These are phyloP conservation scores for Diadema setosum DNA, from an alignment of 35 echinoderm and acorn worm species.

Conservation along the genomic window DNA sequence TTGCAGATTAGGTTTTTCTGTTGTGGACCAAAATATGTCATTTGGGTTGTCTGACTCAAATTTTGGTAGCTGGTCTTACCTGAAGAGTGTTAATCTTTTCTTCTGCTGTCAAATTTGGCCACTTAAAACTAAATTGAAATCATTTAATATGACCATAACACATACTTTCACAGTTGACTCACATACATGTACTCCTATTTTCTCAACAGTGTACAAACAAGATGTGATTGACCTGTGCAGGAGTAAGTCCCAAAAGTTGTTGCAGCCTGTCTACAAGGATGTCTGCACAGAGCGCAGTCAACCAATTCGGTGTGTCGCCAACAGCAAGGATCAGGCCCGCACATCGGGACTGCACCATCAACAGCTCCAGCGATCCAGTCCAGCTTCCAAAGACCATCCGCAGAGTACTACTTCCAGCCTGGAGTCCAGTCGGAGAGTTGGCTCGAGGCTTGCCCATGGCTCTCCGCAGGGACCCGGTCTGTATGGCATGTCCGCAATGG, in stretches of 20 bases:
- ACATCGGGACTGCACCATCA: background rate
- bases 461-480: background rate
- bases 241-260: slow-evolving; percentile 24
- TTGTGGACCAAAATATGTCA: no score
- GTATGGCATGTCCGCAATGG: background rate
- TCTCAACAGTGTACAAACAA: slow-evolving; percentile 87
- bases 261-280: slow-evolving; percentile 69
- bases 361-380: background rate
- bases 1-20: no score
- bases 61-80: no score
- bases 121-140: no score
- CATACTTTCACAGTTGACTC: no score
- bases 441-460: background rate
- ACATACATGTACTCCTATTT: no score
- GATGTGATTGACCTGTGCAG: slow-evolving; percentile 91
- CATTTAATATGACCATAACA: no score
- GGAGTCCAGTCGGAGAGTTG: background rate
- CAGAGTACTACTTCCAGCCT: background rate
- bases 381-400: background rate
- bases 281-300: background rate
- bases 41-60: no score
- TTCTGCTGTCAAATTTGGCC: no score
- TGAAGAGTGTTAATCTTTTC: no score
- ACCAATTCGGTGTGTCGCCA: background rate
- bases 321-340: background rate